phyloP scores from a whole-genome alignment of 2,888 invertebrate genomes.

The Neria commutata region DNA sequence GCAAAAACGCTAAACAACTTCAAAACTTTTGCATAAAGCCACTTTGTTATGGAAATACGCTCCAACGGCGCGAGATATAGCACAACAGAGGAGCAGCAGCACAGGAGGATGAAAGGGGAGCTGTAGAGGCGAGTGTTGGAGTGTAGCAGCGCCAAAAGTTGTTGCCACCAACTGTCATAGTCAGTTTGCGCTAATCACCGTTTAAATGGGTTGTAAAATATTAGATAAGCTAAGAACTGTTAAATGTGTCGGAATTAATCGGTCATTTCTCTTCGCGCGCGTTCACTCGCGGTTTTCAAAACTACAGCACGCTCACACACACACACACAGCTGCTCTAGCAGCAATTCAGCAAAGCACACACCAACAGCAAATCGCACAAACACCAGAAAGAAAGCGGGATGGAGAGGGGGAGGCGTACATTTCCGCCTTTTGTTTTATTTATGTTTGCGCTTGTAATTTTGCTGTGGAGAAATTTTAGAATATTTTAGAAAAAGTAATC shows the following conservation, averaged over 20 bases:
- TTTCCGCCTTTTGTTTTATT: background rate
- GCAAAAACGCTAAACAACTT: background rate
- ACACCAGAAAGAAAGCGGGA: no score
- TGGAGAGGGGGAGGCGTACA: background rate
- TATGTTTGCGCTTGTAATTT: background rate
- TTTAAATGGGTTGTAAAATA: constrained; percentile 45
- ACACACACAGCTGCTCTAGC: no score
- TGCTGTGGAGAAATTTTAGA: background rate
- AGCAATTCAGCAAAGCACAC: background rate
- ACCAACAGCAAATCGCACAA: no score
- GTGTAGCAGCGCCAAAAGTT: constrained; percentile 10
- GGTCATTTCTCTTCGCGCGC: constrained; percentile 22
- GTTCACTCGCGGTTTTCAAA: background rate
- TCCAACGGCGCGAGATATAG: no score
- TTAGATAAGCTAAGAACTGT: constrained; percentile 45
- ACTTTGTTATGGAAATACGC: no score
- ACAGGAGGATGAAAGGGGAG: no score
- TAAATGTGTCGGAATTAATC: constrained; percentile 53
- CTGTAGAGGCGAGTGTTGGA: no score
- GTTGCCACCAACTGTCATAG: constrained; percentile 31
- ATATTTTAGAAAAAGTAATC: background rate
- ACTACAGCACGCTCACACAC: no score
- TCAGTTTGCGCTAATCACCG: constrained; percentile 53
- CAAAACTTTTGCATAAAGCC: no score
- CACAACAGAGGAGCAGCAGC: no score